These are phyloP conservation scores for Meliscaeva auricollis DNA, from an alignment of 2,888 invertebrate species.

Conservation along the genomic window DNA sequence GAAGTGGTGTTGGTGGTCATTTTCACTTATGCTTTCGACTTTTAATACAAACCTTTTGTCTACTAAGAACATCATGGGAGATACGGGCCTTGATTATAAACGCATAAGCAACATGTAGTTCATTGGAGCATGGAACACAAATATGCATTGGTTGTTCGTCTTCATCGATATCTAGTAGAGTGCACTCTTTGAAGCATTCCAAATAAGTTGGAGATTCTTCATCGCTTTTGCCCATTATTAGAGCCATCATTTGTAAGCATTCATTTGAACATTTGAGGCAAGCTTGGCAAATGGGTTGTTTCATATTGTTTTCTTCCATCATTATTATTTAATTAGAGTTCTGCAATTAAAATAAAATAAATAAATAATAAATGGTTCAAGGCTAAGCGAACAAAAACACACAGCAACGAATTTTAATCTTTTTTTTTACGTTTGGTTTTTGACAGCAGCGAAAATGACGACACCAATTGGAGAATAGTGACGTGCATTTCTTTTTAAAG, in stretches of 20 bases:
- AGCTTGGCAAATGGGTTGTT: not conserved
- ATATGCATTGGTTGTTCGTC: not conserved
- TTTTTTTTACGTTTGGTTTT: no score
- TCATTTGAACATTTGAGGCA: not conserved
- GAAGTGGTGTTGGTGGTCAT: no score
- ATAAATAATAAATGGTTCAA: no score
- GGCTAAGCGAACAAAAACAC: no score
- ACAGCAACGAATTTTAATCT: no score
- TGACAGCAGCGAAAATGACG: no score
- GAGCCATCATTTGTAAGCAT: not conserved
- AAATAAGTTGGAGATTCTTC: slow-evolving; percentile 1
- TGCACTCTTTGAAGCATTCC: not conserved
- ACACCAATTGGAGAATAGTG: no score
- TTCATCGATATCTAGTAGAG: not conserved
- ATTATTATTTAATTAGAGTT: not conserved
- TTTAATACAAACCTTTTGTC: not conserved
- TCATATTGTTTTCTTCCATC: not conserved
- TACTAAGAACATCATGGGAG: not conserved
- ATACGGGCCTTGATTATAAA: not conserved
- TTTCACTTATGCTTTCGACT: no score
- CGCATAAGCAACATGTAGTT: not conserved
- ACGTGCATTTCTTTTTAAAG: no score
- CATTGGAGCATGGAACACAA: not conserved
- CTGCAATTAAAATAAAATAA: no score
- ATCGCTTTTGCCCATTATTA: not conserved